Conservation (phyloP, 2,797 vertebrate genomes). For the Fistularia commersonii region DNA sequence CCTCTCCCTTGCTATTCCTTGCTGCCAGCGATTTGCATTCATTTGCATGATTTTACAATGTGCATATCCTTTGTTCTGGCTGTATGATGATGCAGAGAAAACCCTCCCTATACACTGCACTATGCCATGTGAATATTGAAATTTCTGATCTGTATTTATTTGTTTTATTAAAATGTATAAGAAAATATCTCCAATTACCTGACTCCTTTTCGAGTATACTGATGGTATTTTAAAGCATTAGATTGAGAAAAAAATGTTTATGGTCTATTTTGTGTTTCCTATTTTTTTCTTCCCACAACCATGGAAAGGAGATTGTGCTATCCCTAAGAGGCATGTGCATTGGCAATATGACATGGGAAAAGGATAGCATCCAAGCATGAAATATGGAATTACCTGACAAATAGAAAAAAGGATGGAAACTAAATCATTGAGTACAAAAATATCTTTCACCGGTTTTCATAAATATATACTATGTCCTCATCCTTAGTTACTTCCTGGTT, state of each 20-base stretch:
- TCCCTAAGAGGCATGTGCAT: slow-evolving; percentile 51
- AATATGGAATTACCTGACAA: slow-evolving; percentile 67
- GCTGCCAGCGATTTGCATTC: slow-evolving; percentile 79
- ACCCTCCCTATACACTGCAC: slow-evolving; percentile 26
- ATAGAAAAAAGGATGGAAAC: slow-evolving; percentile 57
- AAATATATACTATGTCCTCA: slow-evolving; percentile 27
- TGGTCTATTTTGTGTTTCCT: slow-evolving; percentile 41
- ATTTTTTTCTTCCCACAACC: slow-evolving; percentile 34
- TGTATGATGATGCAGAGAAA: slow-evolving; percentile 81
- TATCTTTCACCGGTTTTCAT: slow-evolving; percentile 34
- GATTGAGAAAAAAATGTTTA: slow-evolving; percentile 22
- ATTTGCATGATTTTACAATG: slow-evolving; percentile 86
- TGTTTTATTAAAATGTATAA: slow-evolving; percentile 56
- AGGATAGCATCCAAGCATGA: slow-evolving; percentile 60
- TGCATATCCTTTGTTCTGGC: slow-evolving; percentile 86
- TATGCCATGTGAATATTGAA: slow-evolving; percentile 15
- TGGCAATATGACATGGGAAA: slow-evolving; percentile 49
- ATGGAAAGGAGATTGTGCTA: slow-evolving; percentile 53
- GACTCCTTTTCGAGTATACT: slow-evolving; percentile 2
- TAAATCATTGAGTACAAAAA: slow-evolving; percentile 44
- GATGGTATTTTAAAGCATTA: slow-evolving; percentile 21
- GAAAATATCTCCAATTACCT: slow-evolving; percentile 34
- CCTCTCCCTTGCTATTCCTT: slow-evolving; percentile 50
- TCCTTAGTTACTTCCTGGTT: slow-evolving; percentile 8
- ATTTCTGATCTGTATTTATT: slow-evolving; percentile 27